Percentiles rank a stretch among this genome's conserved stretches.
These are phyloP conservation scores for Labeo catla DNA, from an alignment of 2,113 vertebrate genomes.

Conservation along the genomic window DNA sequence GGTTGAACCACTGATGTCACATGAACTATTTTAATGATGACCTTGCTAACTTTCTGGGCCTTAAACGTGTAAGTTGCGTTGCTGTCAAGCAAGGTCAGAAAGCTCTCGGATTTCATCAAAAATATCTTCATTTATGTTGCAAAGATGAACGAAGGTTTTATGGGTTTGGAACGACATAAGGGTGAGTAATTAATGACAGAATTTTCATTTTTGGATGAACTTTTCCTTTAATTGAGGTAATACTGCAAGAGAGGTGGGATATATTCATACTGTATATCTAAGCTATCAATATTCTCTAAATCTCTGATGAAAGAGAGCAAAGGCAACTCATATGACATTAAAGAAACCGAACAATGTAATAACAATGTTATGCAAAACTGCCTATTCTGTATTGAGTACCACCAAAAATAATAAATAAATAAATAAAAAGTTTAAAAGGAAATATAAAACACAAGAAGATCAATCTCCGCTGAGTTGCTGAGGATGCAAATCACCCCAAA, in stretches of 20 bases:
- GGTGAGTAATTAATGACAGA: background rate
- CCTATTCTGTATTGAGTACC: background rate
- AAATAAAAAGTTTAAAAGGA: background rate
- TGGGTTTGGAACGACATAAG: background rate
- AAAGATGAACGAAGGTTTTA: background rate
- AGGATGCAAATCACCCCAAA: conserved; percentile 24
- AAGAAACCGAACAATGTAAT: background rate
- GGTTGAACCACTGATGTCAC: too few relatives aligned
- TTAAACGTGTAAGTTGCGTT: too few relatives aligned
- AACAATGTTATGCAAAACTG: background rate
- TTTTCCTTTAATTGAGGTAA: background rate
- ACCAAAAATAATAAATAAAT: background rate
- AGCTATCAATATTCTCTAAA: background rate
- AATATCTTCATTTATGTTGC: background rate
- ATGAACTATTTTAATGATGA: too few relatives aligned
- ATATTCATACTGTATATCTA: background rate
- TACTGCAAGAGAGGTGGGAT: background rate
- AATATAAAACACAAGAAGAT: conserved; percentile 9
- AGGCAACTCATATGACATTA: background rate
- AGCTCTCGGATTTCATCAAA: too few relatives aligned
- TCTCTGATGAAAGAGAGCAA: background rate
- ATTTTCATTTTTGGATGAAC: background rate
- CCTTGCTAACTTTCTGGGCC: too few relatives aligned
- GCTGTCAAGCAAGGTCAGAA: too few relatives aligned
- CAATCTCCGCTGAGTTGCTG: background rate